Conservation (phyloP, 2,888 invertebrate species). For the Pheosia gnoma region DNA sequence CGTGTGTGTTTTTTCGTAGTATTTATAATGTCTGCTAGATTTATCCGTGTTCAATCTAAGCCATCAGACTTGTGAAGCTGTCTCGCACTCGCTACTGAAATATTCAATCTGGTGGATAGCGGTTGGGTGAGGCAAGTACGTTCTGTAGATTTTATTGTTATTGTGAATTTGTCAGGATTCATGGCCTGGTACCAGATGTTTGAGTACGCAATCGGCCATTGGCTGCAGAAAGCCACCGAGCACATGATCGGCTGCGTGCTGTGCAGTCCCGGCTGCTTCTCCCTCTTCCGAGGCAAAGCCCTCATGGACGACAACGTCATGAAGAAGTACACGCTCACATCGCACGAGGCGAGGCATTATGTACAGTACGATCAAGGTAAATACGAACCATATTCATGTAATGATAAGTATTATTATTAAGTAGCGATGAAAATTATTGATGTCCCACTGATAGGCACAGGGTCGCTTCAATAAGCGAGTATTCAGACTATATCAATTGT, state of each 20-base stretch:
- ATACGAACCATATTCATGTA: too few species aligned
- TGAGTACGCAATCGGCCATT: conserved; percentile 96
- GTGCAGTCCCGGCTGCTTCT: conserved; percentile 96
- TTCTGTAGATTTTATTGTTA: background rate
- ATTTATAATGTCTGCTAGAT: too few species aligned
- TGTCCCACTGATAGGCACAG: too few species aligned
- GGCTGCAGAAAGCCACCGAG: conserved; percentile 96
- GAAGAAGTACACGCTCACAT: conserved; percentile 92
- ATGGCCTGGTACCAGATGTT: conserved; percentile 95
- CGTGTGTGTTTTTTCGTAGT: too few species aligned
- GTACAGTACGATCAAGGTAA: conserved; percentile 96
- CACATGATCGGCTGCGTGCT: conserved; percentile 95
- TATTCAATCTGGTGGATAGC: too few species aligned
- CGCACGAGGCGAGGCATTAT: conserved; percentile 91
- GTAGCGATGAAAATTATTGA: too few species aligned
- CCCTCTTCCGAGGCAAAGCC: conserved; percentile 93
- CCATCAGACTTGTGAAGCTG: too few species aligned
- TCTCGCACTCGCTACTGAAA: too few species aligned
- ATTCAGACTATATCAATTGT: too few species aligned
- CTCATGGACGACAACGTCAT: conserved; percentile 96
- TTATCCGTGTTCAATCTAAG: too few species aligned
- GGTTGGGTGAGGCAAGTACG: background rate
- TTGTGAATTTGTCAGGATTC: conserved; percentile 79
- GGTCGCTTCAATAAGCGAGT: too few species aligned
- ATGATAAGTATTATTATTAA: too few species aligned